Evolutionary conservation across 2,113 vertebrate genomes (phyloP).

Genomic region (Phoxinus phoxinus): DNA sequence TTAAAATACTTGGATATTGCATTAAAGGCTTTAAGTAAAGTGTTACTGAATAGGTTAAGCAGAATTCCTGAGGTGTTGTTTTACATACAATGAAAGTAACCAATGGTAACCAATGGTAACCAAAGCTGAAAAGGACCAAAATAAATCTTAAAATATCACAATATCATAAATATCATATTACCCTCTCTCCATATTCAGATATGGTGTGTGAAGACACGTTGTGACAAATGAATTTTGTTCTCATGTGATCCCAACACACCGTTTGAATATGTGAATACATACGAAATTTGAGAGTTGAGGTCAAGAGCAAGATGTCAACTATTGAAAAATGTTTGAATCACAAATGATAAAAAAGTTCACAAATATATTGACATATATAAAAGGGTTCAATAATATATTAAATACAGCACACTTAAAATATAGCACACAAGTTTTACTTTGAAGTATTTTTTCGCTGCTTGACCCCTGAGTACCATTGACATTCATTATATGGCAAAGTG

Average conservation of each 20-base stretch:
- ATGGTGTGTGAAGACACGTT: neutral
- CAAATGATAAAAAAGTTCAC: no score
- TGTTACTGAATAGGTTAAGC: neutral
- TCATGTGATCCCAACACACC: neutral
- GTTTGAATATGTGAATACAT: neutral
- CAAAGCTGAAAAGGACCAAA: neutral
- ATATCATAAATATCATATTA: neutral
- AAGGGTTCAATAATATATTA: no score
- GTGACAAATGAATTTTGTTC: neutral
- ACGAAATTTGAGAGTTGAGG: neutral
- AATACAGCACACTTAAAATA: no score
- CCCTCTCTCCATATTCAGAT: no score
- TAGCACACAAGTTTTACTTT: no score
- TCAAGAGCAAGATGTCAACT: neutral
- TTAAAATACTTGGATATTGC: no score
- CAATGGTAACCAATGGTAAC: neutral
- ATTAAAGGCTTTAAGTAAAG: no score
- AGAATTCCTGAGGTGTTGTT: neutral
- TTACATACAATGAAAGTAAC: neutral
- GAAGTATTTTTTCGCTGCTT: neutral
- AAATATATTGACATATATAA: no score
- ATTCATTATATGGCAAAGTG: neutral
- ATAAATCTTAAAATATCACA: neutral
- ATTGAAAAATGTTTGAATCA: neutral
- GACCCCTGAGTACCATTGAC: neutral